Conservation (phyloP, 2,797 vertebrate species). For the Phalanger gymnotis region DNA sequence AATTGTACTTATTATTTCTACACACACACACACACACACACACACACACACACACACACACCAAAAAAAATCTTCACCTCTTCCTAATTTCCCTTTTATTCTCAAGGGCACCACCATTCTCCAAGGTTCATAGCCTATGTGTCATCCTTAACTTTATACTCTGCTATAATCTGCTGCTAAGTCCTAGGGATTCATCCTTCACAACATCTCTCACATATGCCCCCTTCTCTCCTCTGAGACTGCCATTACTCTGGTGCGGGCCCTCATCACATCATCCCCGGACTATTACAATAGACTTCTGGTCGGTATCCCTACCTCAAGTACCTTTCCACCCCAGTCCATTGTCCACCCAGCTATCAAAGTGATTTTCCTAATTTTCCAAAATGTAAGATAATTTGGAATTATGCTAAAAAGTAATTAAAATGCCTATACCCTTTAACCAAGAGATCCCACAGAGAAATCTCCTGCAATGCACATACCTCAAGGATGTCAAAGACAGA, state of each 20-base stretch:
- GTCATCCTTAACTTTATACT: not conserved
- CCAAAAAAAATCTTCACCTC: too few relatives aligned
- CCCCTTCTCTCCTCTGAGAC: not conserved
- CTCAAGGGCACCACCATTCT: not conserved
- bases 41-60: too few relatives aligned
- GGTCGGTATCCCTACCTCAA: not conserved
- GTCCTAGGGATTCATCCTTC: not conserved
- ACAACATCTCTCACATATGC: not conserved
- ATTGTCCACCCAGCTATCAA: too few relatives aligned
- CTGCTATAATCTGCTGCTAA: not conserved
- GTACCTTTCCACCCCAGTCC: not conserved
- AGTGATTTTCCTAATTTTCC: not conserved
- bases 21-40: too few relatives aligned
- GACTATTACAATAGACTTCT: not conserved
- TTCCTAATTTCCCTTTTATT: not conserved
- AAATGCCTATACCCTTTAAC: not conserved
- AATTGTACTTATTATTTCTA: too few relatives aligned
- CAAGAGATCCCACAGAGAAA: not conserved
- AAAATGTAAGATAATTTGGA: not conserved
- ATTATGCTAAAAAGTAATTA: not conserved
- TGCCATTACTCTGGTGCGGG: not conserved
- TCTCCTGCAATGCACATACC: not conserved
- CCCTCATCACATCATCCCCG: not conserved
- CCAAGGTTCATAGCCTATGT: not conserved
- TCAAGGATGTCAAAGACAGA: not conserved